Percentiles rank a stretch among this genome's conserved stretches.
Evolutionary conservation across 1,140 invertebrate species (phyloP).

Genomic region (Hormaphis cornu): DNA sequence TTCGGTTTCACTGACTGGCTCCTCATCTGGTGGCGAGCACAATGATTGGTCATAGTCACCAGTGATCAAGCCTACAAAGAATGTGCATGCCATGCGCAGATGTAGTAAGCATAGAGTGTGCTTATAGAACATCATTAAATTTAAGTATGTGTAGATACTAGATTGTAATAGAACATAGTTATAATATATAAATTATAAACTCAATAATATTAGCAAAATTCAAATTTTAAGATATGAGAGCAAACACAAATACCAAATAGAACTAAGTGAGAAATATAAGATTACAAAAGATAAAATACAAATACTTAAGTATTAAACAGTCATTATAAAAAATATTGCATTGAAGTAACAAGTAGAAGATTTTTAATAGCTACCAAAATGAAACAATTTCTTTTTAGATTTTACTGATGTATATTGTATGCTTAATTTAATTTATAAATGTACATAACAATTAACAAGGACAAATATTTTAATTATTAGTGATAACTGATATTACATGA

Average conservation of each 20-base stretch:
- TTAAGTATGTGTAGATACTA: slow-evolving; percentile 16
- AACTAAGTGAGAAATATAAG: slow-evolving; percentile 23
- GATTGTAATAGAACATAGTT: slow-evolving; percentile 14
- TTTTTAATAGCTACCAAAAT: background rate
- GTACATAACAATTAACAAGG: no score
- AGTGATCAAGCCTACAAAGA: slow-evolving; percentile 32
- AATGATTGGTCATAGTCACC: slow-evolving; percentile 32
- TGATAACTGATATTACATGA: background rate
- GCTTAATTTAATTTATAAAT: background rate
- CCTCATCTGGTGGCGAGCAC: slow-evolving; percentile 34
- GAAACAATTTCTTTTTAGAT: background rate
- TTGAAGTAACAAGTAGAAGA: background rate
- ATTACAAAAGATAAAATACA: background rate
- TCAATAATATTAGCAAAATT: background rate
- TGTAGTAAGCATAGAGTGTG: slow-evolving; percentile 30
- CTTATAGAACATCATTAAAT: slow-evolving; percentile 4
- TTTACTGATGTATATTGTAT: background rate
- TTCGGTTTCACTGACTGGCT: slow-evolving; percentile 44
- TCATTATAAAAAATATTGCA: background rate
- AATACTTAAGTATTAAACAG: background rate
- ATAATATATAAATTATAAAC: background rate
- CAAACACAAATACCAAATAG: background rate
- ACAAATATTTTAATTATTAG: no score
- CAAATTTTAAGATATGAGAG: background rate
- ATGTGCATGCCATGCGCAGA: slow-evolving; percentile 31